Base-by-base conservation (phyloP, 2,113 vertebrate species). In the Alexandromys fortis region DNA sequence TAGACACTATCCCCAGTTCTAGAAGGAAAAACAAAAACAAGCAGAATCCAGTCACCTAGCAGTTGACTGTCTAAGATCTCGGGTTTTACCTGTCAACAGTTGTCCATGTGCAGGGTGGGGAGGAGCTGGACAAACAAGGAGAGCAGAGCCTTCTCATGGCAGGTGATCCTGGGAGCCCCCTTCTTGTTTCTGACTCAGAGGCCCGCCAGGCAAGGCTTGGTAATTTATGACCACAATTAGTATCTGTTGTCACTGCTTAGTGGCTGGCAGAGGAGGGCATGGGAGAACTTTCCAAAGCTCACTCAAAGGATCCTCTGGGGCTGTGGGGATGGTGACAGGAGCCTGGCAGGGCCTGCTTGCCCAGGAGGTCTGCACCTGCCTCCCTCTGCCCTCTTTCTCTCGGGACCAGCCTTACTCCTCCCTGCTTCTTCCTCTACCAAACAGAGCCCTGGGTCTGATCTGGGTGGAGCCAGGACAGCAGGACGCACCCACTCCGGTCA, bases 271-370 rank as follows among this genome's bases (percentile, higher is more conserved):
- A 90, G 73, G 68, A 73, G 58, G 55, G 72, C 83, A 45, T 24
- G 8, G 35, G 42, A 52, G 65, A 45, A 72, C 61, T 90, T 95
- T 86, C 90, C 90, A 96, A 70, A 87, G 85, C 68, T 61, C 13
- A 42, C 28, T 26, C 67, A 10, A 90, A 67, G 45, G 67, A 73
- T 65, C 28, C 1, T 35, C 61, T 79, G 42, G 58, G 3, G 61
- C 73, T 72, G 38, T 55, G 9, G 83, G 87, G 58, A 35, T 0
- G 13, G 35, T 73, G 35, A 30, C 35, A 19, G 33, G 38, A 79
- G 52, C 45, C 89, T 88, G 95, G 94, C 82, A 94, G 92, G 26
- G 33, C 14, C 81, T 79, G 70, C 91, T 94, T 94, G 92, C 89
- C 90, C 42, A 14, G 70, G 83, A 86, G 94, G 90, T 33, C 28